phyloP scores from a whole-genome alignment of 2,113 vertebrate genomes.

The Irena cyanogastra region DNA sequence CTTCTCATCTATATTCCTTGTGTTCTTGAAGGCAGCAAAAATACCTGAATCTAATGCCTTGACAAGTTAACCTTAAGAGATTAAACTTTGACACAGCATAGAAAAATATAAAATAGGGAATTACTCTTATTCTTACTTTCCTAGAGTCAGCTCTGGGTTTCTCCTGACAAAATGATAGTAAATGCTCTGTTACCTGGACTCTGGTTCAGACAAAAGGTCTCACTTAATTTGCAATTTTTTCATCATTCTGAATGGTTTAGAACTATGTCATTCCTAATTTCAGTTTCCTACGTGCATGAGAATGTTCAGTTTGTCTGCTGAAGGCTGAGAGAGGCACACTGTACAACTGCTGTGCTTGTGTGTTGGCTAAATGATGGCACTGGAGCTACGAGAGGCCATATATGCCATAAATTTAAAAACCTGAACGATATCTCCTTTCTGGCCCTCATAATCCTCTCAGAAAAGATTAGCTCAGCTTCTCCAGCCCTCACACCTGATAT shows the following conservation, averaged over 20 bases:
- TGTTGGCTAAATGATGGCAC: not conserved
- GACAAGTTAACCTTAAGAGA: not conserved
- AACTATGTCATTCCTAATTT: not conserved
- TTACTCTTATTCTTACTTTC: not conserved
- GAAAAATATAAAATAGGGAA: not conserved
- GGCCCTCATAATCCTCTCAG: not conserved
- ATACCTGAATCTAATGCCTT: not conserved
- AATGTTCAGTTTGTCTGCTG: not conserved
- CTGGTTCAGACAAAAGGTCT: not conserved
- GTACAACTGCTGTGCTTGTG: not conserved
- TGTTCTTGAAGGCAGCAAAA: not conserved
- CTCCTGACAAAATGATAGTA: not conserved
- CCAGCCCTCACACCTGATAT: not conserved
- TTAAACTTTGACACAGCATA: not conserved
- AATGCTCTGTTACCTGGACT: not conserved
- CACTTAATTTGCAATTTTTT: not conserved
- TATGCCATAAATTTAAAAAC: not conserved
- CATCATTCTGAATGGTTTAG: not conserved
- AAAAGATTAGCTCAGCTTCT: conserved; percentile 25
- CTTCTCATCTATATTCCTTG: not conserved
- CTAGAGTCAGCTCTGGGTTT: not conserved
- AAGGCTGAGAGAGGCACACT: not conserved
- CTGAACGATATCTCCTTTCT: not conserved
- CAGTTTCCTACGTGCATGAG: not conserved
- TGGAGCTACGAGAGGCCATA: not conserved